Percentiles rank a stretch among this genome's conserved stretches.
phyloP scores from a whole-genome alignment of 2,113 vertebrate genomes.

The Psettodes erumei region DNA sequence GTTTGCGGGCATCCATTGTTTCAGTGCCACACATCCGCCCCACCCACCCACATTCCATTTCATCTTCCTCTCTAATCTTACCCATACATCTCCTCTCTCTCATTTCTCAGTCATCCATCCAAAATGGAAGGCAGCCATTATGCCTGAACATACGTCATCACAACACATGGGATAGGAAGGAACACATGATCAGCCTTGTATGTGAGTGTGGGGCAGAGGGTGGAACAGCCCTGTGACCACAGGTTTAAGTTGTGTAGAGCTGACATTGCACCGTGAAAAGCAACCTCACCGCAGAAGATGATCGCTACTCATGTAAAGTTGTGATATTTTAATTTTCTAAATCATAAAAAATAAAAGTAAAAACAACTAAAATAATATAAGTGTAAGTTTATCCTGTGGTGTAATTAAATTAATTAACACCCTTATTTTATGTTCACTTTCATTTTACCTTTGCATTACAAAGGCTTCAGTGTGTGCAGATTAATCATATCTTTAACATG shows the following conservation, averaged over 20 bases:
- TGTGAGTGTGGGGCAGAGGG: neutral
- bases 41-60: conserved; percentile 10
- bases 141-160: conserved; percentile 36
- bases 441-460: neutral
- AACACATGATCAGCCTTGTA: conserved; percentile 25
- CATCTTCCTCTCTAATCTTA: conserved; percentile 24
- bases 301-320: neutral
- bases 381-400: neutral
- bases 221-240: neutral
- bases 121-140: neutral
- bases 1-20: neutral
- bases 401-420: neutral
- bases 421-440: neutral
- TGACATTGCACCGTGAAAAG: neutral
- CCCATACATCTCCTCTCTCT: conserved; percentile 18
- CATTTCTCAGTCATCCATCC: conserved; percentile 17
- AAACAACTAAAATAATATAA: too few species aligned
- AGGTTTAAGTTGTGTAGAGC: neutral
- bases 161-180: conserved; percentile 17
- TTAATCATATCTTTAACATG: neutral
- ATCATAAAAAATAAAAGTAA: too few species aligned
- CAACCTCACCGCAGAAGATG: neutral
- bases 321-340: neutral
- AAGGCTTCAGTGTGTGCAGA: neutral
- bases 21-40: neutral